Evolutionary conservation across 2,888 invertebrate genomes (phyloP), one percentile per base, ranked within the genome.

Genomic region (Athetis lepigone): DNA sequence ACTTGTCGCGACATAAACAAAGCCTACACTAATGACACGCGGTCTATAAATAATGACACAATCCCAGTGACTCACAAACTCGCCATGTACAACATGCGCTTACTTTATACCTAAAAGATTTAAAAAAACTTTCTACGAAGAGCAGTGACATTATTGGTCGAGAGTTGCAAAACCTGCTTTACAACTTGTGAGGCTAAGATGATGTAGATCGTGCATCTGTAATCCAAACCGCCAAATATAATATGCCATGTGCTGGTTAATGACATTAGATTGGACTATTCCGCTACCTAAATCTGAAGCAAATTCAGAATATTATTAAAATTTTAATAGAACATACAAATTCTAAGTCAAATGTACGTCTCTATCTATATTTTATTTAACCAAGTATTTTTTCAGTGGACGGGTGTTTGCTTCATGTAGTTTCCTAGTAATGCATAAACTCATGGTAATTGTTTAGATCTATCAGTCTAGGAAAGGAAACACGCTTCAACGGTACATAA

Each of bases 1-100:
- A 72, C 72, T 73, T 77, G 67, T 68, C 62, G 70, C 68, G 69
- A 76, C 77, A 80, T 76, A 79, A 81, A 83, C 80, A 81, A 80
- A 79, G 75, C 66, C 70, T 76, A 76, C 69, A 58, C 61, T 75
- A 69, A 77, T 80, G 75, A 75, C 65, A 63, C 37, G 66, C 62
- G 58, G 70, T 71, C 78, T 75, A 79, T 80, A 79, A 80, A 84
- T 82, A 76, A 82, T 77, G 62, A 77, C 51, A 50, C 66, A 73
- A n/a, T 58, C 27, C 37, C 54, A 58, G 67, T 71, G 65, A 81
- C 55, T 69, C 73, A 70, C 40, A 59, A 66, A 65, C 46, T 59
- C 18, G 36, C 42, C 47, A 54, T 51, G 25, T 45, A 52, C 36
- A 63, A 23, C 56, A 37, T 46, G 21, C 52, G 4, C 29, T 43